Evolutionary conservation across 2,797 vertebrate species (phyloP).

Genomic region (Steatocranus sp.): DNA sequence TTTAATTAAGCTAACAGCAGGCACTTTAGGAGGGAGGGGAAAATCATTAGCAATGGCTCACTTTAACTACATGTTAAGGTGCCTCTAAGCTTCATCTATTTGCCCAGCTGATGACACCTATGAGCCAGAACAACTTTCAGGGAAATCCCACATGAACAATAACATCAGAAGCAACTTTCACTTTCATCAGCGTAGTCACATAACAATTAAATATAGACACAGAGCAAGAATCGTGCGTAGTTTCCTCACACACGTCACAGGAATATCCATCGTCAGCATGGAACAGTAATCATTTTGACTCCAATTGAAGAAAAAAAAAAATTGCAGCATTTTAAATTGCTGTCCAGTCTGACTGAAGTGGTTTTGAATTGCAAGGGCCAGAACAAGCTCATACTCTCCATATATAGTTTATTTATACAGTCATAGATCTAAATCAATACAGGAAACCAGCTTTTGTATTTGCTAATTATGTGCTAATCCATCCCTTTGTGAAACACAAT

Average conservation of each 20-base stretch:
- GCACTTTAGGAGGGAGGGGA: slow-evolving; percentile 26
- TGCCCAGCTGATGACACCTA: slow-evolving; percentile 4
- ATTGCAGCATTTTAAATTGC: neutral
- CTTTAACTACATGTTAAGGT: neutral
- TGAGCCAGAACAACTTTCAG: neutral
- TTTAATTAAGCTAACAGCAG: slow-evolving; percentile 55
- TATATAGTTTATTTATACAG: neutral
- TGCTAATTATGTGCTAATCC: slow-evolving; percentile 21
- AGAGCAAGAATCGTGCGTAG: slow-evolving; percentile 20
- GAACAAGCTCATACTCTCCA: neutral
- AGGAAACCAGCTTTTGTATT: slow-evolving; percentile 1
- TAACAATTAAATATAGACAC: neutral
- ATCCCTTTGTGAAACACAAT: slow-evolving; percentile 9
- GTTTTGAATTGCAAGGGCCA: neutral
- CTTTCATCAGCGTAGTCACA: slow-evolving; percentile 32
- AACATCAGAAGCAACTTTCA: slow-evolving; percentile 20
- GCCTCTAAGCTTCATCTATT: neutral
- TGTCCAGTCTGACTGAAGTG: neutral
- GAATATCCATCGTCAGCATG: neutral
- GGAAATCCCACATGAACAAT: slow-evolving; percentile 33
- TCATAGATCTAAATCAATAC: neutral
- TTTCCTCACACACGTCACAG: neutral
- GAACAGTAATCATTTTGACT: neutral
- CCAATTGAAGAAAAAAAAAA: neutral
- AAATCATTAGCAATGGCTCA: neutral